phyloP scores from a whole-genome alignment of 2,888 invertebrate genomes.

The Cylloceria caligata region DNA sequence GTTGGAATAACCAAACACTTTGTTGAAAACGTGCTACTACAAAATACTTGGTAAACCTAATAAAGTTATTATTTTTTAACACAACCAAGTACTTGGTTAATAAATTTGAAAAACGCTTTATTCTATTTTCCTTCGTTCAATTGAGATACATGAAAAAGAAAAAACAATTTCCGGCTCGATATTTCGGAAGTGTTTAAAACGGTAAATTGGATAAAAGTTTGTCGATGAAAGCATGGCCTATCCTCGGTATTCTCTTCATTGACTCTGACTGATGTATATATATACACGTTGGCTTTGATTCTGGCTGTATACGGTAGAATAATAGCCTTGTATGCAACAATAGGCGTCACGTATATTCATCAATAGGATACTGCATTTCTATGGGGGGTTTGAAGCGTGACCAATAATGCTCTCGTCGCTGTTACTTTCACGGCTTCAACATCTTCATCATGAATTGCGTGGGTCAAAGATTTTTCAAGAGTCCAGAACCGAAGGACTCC shows the following conservation, averaged over 20 bases:
- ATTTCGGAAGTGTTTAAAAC: not conserved
- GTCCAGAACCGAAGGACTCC: slow-evolving; percentile 26
- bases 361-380: slow-evolving; percentile 42
- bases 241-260: not conserved
- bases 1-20: too few relatives aligned
- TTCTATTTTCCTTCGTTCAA: too few relatives aligned
- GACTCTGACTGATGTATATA: not conserved
- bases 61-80: too few relatives aligned
- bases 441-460: slow-evolving; percentile 17
- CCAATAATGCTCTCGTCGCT: slow-evolving; percentile 41
- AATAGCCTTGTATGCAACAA: slow-evolving; percentile 18
- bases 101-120: too few relatives aligned
- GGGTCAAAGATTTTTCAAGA: slow-evolving; percentile 25
- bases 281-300: slow-evolving; percentile 1
- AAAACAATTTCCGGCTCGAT: not conserved
- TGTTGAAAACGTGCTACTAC: too few relatives aligned
- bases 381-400: slow-evolving; percentile 42
- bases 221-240: not conserved
- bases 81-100: too few relatives aligned
- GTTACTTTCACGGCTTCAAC: not conserved
- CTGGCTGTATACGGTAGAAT: slow-evolving; percentile 4
- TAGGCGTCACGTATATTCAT: slow-evolving; percentile 22
- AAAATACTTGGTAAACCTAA: too few relatives aligned
- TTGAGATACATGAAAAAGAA: too few relatives aligned
- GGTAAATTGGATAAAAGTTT: not conserved